Evolutionary conservation across 2,888 invertebrate genomes (phyloP), one percentile per base, ranked within the genome.

Genomic region (Brachylomia viminalis): DNA sequence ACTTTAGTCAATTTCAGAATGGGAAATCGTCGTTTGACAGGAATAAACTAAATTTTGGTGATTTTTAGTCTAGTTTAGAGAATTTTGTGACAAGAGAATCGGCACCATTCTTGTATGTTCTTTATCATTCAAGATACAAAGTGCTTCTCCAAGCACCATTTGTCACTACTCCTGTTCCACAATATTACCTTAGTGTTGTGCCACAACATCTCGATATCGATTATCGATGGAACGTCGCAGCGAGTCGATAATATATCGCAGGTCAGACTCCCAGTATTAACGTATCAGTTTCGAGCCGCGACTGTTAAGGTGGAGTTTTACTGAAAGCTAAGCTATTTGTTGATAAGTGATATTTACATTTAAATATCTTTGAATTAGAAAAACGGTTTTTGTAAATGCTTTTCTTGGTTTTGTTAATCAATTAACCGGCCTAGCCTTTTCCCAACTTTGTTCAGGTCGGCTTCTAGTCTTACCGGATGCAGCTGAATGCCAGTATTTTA

Each of bases 201-300:
- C 86, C 71, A 88, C 74, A 85, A 78, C 72, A 82, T 83, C 80
- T 79, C 72, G 82, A 68, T 81, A 86, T 81, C 81, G 87, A 85
- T 80, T 85, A 84, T 86, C 85, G 85, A 86, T 85, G 62, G 83
- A 80, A 80, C 82, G 81, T 83, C 80, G 79, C 75, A 82, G 64
- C 88, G 77, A 83, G 65, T 83, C 80, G 80, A 86, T 90, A 87
- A 90, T 88, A 87, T 88, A 90, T 89, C 59, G 87, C 77, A 82
- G 89, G 89, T 86, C 87, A 89, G 82, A 80, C 79, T 83, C 86
- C 84, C 82, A 81, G 84, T 85, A 85, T 90, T 90, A 89, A 91
- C 90, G 90, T 86, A 87, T 87, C 90, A 88, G 87, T 90, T 87
- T 77, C 64, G 78, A 82, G 81, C 69, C 75, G 71, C 75, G 79